Evolutionary conservation across 1,140 invertebrate genomes (phyloP), one percentile per base, ranked within the genome.

Genomic region (Brachionus calyciflorus): DNA sequence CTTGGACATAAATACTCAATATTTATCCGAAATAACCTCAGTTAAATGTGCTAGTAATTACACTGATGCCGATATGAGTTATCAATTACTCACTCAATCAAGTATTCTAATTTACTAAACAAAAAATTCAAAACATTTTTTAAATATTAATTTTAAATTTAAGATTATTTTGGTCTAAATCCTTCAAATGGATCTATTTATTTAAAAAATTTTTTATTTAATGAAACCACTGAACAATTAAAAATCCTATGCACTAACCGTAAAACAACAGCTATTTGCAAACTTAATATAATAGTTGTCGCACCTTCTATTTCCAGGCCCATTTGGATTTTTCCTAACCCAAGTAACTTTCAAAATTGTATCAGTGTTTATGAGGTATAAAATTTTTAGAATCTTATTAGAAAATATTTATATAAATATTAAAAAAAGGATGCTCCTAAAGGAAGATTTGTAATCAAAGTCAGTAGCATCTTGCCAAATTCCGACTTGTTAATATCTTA

Each of bases 291-390:
- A 24, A 4, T 41, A 3, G 7, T 65, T 5, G 21, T 41, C 41
- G 19, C 60, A 37, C 0, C 24, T 1, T 19, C 21, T 41, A 19
- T 41, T 21, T 17, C 28, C 12, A 49, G 69, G 44, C 69, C 69
- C 26, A 14, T 28, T 3, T 73, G 69, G 69, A 33, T 73, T 21
- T 33, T 26, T 49, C 69, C 69, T 24, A 73, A 73, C n/a, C 44
- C 44, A 21, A 10, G 49, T 19, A 26, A 48, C 6, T 33, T n/a
- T 28, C 26, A 73, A 4, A 37, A 48, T 17, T 73, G 69, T 55
- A 19, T 51, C 10, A 49, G 26, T 37, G 37, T 73, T 30, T 19
- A 49, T 19, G 46, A 73, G 28, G 69, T 73, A 73, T n/a, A n/a
- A n/a, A n/a, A n/a, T n/a, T n/a, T n/a, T n/a, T n/a, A n/a, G n/a